Base-by-base conservation (phyloP, 2,113 vertebrate species). In the Microcebus jonahi region DNA sequence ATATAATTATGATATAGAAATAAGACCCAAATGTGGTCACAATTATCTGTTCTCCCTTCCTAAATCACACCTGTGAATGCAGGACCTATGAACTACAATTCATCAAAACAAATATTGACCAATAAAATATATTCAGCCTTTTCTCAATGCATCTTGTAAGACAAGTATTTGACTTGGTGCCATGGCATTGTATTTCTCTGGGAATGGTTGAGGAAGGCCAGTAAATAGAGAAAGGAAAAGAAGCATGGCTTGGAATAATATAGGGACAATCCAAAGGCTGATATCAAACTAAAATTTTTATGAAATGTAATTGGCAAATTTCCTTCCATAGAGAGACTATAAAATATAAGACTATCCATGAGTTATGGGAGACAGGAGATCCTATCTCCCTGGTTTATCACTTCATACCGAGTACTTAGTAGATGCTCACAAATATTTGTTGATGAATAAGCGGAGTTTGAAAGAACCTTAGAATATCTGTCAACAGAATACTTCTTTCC, bases 21-120 rank as follows among this genome's bases (percentile, higher is more conserved):
- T 45, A 76, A 55, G 20, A 83, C 20, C 14, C 29, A 95, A 75
- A n/a, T 45, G 70, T 88, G 27, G 27, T 83, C 71, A 83, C 2
- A 63, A 10, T 91, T 75, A 87, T 86, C 87, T 76, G 6, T 31
- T 92, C 50, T 83, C 17, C 15, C 31, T 90, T 21, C 63, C 67
- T 76, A 71, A 77, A 65, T 79, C 92, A 89, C 15, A 90, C 15
- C 39, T 42, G 45, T 65, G 29, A 57, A 85, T 61, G 42, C 42
- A 93, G 68, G 17, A 42, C 13, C 5, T 71, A 81, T 34, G 31
- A 61, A 71, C 23, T 29, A 92, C 25, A 76, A 55, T n/a, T 90
- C 36, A 90, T 71, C 57, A 91, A 97, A 89, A 75, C 68, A 96
- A 90, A 59, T 50, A 91, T 20, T 73, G 25, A 90, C 34, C 55